These are phyloP conservation scores for Phengaris arion DNA, from an alignment of 2,888 invertebrate genomes.

Conservation along the genomic window DNA sequence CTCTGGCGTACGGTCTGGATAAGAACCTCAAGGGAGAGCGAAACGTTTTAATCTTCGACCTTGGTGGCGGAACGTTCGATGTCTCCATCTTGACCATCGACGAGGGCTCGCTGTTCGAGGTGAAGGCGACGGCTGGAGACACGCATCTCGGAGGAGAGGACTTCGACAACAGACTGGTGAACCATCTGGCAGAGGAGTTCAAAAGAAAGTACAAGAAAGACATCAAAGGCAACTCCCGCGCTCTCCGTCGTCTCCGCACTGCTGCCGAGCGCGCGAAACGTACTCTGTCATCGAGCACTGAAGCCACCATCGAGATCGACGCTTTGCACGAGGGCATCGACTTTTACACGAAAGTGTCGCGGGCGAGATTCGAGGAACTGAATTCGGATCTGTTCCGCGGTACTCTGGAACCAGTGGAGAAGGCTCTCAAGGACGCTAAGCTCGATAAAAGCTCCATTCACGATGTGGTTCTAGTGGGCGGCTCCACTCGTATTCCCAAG, in stretches of 20 bases:
- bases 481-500: conserved; percentile 89
- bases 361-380: conserved; percentile 88
- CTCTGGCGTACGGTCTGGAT: conserved; percentile 85
- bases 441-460: conserved; percentile 87
- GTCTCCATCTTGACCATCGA: conserved; percentile 91
- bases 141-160: conserved; percentile 91
- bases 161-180: conserved; percentile 82
- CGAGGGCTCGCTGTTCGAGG: conserved; percentile 87
- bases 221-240: conserved; percentile 81
- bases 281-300: conserved; percentile 86
- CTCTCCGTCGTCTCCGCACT: conserved; percentile 84
- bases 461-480: conserved; percentile 90
- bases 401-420: conserved; percentile 88
- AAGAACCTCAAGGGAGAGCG: conserved; percentile 83
- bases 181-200: conserved; percentile 84
- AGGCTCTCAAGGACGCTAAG: conserved; percentile 88
- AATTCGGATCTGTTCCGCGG: conserved; percentile 85
- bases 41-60: conserved; percentile 83
- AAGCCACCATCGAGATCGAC: conserved; percentile 87
- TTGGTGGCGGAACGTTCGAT: conserved; percentile 87
- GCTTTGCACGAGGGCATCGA: conserved; percentile 86
- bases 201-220: conserved; percentile 86
- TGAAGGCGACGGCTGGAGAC: conserved; percentile 90
- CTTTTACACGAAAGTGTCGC: conserved; percentile 83
- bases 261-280: conserved; percentile 89